phyloP scores from a whole-genome alignment of 64 coral and sea anemone genomes.

The Exaiptasia diaphana region DNA sequence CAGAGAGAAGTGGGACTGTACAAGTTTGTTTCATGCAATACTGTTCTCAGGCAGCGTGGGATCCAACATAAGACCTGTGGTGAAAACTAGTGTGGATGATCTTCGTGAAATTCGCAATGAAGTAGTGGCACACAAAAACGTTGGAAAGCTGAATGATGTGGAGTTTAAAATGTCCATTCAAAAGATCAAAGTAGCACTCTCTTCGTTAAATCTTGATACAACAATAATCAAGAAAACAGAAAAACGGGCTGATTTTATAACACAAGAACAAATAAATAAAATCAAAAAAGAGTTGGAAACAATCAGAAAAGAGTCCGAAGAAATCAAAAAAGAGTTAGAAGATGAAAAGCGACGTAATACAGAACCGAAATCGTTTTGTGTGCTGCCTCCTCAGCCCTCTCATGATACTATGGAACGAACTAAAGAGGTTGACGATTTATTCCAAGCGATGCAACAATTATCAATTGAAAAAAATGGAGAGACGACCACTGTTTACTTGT shows the following conservation, averaged over 20 bases:
- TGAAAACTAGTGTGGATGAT: not conserved
- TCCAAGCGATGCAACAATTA: not conserved
- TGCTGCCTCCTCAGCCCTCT: constrained; percentile 32
- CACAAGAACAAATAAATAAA: not conserved
- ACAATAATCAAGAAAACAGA: not conserved
- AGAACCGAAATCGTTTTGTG: constrained; percentile 15
- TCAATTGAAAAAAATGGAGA: not conserved
- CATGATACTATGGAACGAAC: not conserved
- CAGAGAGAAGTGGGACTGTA: constrained; percentile 33
- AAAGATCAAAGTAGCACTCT: constrained; percentile 3
- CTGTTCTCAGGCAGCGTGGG: constrained; percentile 27
- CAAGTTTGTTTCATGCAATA: constrained; percentile 21
- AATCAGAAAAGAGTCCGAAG: not conserved
- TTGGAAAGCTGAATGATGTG: not conserved
- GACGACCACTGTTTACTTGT: not conserved
- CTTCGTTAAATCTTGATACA: not conserved
- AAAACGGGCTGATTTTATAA: constrained; percentile 7
- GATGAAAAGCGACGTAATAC: constrained; percentile 8
- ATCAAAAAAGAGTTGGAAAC: no score
- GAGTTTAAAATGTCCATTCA: not conserved
- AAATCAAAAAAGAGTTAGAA: not conserved
- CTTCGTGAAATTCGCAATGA: constrained; percentile 34
- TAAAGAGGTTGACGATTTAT: constrained; percentile 4
- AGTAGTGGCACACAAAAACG: not conserved
- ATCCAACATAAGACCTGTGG: not conserved